Evolutionary conservation across 64 coral and sea anemone species (phyloP).

Genomic region (Montipora foliosa): DNA sequence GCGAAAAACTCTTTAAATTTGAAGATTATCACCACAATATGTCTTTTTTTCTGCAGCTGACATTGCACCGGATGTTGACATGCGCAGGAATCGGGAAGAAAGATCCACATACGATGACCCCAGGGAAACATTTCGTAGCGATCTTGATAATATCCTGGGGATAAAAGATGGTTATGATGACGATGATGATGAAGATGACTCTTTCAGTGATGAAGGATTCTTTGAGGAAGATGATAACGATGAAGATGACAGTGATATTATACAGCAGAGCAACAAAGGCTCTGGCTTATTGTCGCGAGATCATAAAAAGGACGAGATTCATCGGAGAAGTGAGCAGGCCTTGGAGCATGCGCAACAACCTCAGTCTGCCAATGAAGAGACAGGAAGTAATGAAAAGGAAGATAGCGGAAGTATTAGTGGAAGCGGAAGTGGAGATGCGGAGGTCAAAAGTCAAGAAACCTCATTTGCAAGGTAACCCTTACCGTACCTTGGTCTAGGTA

Average conservation of each 20-base stretch:
- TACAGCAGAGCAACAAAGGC: background rate
- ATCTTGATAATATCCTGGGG: background rate
- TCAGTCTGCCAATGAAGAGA: background rate
- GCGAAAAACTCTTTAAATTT: too few relatives aligned
- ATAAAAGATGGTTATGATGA: background rate
- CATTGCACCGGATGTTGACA: background rate
- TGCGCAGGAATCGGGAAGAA: background rate
- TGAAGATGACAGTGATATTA: background rate
- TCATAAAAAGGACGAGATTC: constrained; percentile 28
- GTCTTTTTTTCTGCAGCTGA: background rate
- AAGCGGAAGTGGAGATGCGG: constrained; percentile 33
- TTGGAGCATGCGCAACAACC: background rate
- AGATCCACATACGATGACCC: background rate
- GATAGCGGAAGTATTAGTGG: background rate
- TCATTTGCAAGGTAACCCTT: constrained; percentile 5
- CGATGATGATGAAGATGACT: background rate
- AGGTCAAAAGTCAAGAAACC: background rate
- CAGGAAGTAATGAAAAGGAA: background rate
- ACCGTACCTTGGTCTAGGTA: too few relatives aligned
- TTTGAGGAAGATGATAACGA: background rate
- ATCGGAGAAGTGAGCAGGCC: background rate
- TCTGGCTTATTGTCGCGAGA: background rate
- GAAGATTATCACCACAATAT: background rate
- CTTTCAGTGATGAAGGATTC: constrained; percentile 21
- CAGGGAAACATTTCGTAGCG: background rate